Evolutionary conservation across 1,140 invertebrate species (phyloP).

Genomic region (Pachypeltis micranthus): DNA sequence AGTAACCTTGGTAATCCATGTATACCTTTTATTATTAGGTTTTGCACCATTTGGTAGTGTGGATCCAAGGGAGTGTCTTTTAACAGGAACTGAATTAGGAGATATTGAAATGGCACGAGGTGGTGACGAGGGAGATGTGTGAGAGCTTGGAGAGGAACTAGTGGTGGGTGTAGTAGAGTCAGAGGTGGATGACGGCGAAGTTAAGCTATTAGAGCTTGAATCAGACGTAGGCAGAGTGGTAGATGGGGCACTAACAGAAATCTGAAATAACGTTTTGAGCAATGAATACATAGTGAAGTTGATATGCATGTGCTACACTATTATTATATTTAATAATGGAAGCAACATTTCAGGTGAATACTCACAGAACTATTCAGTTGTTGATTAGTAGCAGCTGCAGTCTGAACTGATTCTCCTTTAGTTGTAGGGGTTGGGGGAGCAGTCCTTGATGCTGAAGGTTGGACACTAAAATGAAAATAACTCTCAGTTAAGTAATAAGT

Average conservation of each 20-base stretch:
- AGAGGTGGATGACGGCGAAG: slow-evolving; percentile 37
- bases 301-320: too few relatives aligned
- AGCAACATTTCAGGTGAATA: too few relatives aligned
- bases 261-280: not conserved
- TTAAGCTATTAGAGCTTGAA: slow-evolving; percentile 20
- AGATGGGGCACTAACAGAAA: not conserved
- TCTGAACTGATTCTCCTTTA: slow-evolving; percentile 37
- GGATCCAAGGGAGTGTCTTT: slow-evolving; percentile 56
- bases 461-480: slow-evolving; percentile 35
- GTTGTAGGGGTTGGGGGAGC: slow-evolving; percentile 50
- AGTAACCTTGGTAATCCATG: too few relatives aligned
- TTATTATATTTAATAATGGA: too few relatives aligned
- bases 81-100: slow-evolving; percentile 39
- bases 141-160: slow-evolving; percentile 48
- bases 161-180: slow-evolving; percentile 45
- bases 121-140: slow-evolving; percentile 38
- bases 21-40: slow-evolving; percentile 4
- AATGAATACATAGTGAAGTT: not conserved
- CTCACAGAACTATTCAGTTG: too few relatives aligned
- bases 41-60: slow-evolving; percentile 25
- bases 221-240: not conserved
- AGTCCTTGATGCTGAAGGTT: slow-evolving; percentile 47
- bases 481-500: too few relatives aligned
- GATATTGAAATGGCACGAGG: slow-evolving; percentile 31
- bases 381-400: not conserved